Evolutionary conservation across 2,113 vertebrate genomes (phyloP).

Genomic region (Gallinago jamesoni): DNA sequence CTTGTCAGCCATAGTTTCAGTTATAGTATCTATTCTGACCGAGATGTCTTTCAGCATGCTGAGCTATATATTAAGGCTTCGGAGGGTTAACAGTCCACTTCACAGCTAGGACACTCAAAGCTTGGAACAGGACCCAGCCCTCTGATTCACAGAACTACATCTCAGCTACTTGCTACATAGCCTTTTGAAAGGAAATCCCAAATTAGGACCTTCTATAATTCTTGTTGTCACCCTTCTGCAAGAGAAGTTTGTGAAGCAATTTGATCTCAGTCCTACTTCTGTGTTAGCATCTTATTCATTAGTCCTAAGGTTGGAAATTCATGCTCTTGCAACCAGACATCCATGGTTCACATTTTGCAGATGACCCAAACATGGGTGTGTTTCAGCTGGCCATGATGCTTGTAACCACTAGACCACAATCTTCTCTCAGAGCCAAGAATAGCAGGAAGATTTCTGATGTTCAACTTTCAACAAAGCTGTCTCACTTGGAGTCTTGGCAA

Average conservation of each 20-base stretch:
- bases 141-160: neutral
- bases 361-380: constrained; percentile 66
- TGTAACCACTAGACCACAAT: constrained; percentile 60
- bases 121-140: neutral
- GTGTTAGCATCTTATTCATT: constrained; percentile 26
- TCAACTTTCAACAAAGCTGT: neutral
- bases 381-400: constrained; percentile 57
- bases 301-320: constrained; percentile 29
- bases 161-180: neutral
- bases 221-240: constrained; percentile 18
- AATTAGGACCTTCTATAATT: constrained; percentile 29
- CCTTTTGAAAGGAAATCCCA: constrained; percentile 43
- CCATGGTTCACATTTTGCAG: constrained; percentile 35
- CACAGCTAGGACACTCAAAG: neutral
- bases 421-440: constrained; percentile 47
- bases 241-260: neutral
- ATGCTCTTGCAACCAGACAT: constrained; percentile 48
- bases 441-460: constrained; percentile 53
- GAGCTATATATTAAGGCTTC: neutral
- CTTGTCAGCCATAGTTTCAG: neutral
- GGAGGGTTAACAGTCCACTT: neutral
- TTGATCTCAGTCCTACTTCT: constrained; percentile 42
- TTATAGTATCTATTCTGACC: neutral
- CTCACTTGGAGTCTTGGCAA: neutral
- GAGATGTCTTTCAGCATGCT: neutral